Conservation (phyloP, 2,797 vertebrate species). For the Coregonus ussuriensis region DNA sequence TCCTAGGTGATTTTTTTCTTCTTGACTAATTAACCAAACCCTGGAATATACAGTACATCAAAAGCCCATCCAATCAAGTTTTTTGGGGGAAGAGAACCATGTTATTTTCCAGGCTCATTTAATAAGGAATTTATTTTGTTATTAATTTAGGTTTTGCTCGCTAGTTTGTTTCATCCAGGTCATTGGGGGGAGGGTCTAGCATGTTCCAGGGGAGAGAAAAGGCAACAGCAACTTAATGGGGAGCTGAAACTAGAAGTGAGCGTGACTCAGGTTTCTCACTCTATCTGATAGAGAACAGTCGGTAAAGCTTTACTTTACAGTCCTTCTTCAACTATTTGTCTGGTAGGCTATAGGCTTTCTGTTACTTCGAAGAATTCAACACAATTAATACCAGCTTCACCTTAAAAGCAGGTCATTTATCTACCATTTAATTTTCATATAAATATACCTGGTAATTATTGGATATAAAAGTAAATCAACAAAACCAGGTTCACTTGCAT, state of each 20-base stretch:
- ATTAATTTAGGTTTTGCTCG: constrained; percentile 13
- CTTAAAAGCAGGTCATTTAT: no score
- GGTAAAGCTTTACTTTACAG: not conserved
- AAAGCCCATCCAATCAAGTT: constrained; percentile 12
- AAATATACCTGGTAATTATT: no score
- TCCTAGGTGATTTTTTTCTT: constrained; percentile 26
- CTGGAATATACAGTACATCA: constrained; percentile 37
- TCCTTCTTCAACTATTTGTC: not conserved
- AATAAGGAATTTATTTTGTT: not conserved
- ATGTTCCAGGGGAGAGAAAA: not conserved
- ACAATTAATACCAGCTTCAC: not conserved
- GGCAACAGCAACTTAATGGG: no score
- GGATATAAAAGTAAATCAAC: no score
- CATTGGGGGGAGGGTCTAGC: not conserved
- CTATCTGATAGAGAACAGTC: not conserved
- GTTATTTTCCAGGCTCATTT: constrained; percentile 19
- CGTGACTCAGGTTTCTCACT: not conserved
- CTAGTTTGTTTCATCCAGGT: constrained; percentile 5
- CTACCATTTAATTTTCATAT: no score
- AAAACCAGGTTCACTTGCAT: no score
- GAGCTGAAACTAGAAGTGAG: no score
- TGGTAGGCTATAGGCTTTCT: not conserved
- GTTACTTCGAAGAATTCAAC: not conserved
- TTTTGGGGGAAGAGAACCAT: constrained; percentile 7
- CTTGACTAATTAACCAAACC: constrained; percentile 45